Percentiles rank a stretch among this genome's conserved stretches.
Evolutionary conservation across 2,797 vertebrate species (phyloP).

Genomic region (Eleutherodactylus coqui): DNA sequence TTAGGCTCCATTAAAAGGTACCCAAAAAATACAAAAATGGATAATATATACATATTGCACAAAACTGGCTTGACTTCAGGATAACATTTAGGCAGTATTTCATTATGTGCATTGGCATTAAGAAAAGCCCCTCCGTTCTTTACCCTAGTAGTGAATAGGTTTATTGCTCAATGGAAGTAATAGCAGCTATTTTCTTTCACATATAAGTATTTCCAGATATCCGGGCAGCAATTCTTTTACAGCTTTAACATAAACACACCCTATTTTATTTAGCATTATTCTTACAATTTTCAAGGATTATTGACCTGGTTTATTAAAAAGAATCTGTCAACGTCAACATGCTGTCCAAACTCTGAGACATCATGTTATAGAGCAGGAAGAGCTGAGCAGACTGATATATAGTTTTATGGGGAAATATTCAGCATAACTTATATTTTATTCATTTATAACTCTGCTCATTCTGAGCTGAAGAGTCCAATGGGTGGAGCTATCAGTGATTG

Average conservation of each 20-base stretch:
- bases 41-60: constrained; percentile 18
- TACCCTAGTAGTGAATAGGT: constrained; percentile 1
- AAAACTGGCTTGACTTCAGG: constrained; percentile 2
- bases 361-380: too few relatives aligned
- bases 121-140: neutral
- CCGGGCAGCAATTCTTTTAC: neutral
- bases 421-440: too few relatives aligned
- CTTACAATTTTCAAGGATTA: neutral
- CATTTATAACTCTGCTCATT: too few relatives aligned
- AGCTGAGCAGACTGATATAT: too few relatives aligned
- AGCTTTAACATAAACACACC: neutral
- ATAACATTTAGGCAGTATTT: constrained; percentile 17
- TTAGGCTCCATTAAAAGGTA: neutral
- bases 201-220: constrained; percentile 45
- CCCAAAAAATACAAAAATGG: neutral
- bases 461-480: too few relatives aligned
- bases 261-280: constrained; percentile 17
- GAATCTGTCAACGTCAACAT: too few relatives aligned
- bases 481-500: too few relatives aligned
- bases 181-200: constrained; percentile 2
- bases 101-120: constrained; percentile 21
- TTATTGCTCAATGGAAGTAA: constrained; percentile 9
- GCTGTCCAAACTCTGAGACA: too few relatives aligned
- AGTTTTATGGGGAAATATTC: too few relatives aligned
- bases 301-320: neutral